Evolutionary conservation across 1,140 invertebrate species (phyloP), one percentile per base, ranked within the genome.

Genomic region (Formica exsecta): DNA sequence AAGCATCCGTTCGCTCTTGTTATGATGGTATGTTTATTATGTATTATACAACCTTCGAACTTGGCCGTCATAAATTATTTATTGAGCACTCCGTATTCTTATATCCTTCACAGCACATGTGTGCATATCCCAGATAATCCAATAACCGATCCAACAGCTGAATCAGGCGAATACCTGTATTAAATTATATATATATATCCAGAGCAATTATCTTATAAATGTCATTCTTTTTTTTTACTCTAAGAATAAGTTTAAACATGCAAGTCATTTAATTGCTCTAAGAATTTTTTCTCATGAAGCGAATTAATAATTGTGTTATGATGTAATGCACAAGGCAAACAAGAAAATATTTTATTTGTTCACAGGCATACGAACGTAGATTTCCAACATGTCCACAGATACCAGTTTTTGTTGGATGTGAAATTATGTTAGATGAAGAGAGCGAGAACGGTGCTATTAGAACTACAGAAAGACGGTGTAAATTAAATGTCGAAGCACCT

Each of bases 1-100:
- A 99, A 99, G 95, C 97, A 98, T 95, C 98, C 98, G 44, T 99
- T 99, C 95, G 98, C 99, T 95, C 96, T 99, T 92, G 98, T 99
- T 74, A 99, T 99, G 98, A 97, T 97, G 96, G 99, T 99, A 96
- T 97, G 98, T 98, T 94, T 90, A 71, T 91, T 75, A 29, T 44
- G 41, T 44, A 44, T 44, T 41, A 38, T 59, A 11, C 8, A 71
- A 11, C 73, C 79, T 68, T 57, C 51, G 41, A 70, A 70, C 76
- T 81, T 59, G 8, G 19, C 51, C 61, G 66, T 89, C 64, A 85
- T 89, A n/a, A 86, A 86, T 70, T 87, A 85, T 87, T 71, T 65
- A 88, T 86, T 36, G 29, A 6, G 4, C 76, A 64, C 64, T 71
- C 32, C 76, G 73, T 79, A 73, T 73, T 81, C 36, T 73, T 70